Conservation (phyloP, 2,888 invertebrate genomes). For the Scrobipalpa costella region DNA sequence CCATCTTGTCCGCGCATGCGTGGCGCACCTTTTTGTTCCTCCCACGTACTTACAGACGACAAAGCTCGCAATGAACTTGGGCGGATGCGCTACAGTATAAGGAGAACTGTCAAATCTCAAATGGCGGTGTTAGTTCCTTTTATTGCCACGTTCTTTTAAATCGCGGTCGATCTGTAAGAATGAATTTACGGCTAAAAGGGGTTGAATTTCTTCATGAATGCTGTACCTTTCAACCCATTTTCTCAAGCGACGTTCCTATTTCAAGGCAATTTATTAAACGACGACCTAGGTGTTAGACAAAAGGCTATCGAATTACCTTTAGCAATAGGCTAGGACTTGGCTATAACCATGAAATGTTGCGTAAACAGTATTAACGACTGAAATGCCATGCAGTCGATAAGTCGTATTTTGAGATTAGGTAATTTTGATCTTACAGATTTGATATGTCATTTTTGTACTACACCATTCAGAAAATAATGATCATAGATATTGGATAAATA, state of each 20-base stretch:
- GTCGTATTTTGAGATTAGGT: too few species aligned
- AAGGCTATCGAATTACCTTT: not conserved
- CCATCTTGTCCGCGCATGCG: conserved; percentile 60
- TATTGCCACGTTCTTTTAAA: too few species aligned
- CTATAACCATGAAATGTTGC: not conserved
- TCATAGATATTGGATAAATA: too few species aligned
- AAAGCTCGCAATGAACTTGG: too few species aligned
- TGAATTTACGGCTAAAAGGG: conserved; percentile 1
- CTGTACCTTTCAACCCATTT: conserved; percentile 2
- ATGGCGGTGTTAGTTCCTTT: too few species aligned
- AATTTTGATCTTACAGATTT: too few species aligned
- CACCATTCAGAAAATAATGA: too few species aligned
- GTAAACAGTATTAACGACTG: not conserved
- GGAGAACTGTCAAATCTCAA: too few species aligned
- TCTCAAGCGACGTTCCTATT: not conserved
- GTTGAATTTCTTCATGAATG: conserved; percentile 2
- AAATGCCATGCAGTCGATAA: not conserved
- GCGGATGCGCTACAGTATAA: too few species aligned
- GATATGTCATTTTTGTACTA: too few species aligned
- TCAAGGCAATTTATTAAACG: conserved; percentile 7
- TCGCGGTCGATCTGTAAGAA: not conserved
- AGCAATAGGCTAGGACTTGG: not conserved
- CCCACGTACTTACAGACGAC: not conserved
- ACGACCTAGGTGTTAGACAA: not conserved
- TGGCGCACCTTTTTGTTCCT: not conserved